Evolutionary conservation across 2,797 vertebrate genomes (phyloP).

Genomic region (Hemibagrus guttatus): DNA sequence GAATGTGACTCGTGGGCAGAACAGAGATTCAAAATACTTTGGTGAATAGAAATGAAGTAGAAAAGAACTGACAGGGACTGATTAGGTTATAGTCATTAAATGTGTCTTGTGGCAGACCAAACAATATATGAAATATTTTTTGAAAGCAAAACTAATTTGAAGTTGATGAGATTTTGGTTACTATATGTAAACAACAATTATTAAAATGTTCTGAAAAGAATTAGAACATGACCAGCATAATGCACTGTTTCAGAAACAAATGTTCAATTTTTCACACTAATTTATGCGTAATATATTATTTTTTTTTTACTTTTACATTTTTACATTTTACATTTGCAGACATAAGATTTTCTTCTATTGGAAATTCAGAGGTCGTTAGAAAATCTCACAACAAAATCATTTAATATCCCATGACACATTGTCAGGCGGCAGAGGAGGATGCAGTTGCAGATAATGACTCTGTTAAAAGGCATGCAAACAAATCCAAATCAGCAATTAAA

Average conservation of each 20-base stretch:
- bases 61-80: conserved; percentile 26
- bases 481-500: neutral
- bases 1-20: conserved; percentile 48
- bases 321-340: neutral
- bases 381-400: neutral
- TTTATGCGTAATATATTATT: neutral
- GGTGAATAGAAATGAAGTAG: conserved; percentile 30
- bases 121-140: neutral
- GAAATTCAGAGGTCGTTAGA: neutral
- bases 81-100: conserved; percentile 36
- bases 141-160: neutral
- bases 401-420: neutral
- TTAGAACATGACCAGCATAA: neutral
- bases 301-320: neutral
- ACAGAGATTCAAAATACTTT: conserved; percentile 21
- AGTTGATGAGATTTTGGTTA: neutral
- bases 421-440: neutral
- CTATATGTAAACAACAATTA: neutral
- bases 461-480: neutral
- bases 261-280: neutral
- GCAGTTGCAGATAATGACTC: neutral
- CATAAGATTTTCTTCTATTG: neutral
- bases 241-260: neutral
- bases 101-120: conserved; percentile 30
- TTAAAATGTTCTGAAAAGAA: neutral